phyloP scores from a whole-genome alignment of 2,888 invertebrate genomes.

The Drosophila neonasuta region DNA sequence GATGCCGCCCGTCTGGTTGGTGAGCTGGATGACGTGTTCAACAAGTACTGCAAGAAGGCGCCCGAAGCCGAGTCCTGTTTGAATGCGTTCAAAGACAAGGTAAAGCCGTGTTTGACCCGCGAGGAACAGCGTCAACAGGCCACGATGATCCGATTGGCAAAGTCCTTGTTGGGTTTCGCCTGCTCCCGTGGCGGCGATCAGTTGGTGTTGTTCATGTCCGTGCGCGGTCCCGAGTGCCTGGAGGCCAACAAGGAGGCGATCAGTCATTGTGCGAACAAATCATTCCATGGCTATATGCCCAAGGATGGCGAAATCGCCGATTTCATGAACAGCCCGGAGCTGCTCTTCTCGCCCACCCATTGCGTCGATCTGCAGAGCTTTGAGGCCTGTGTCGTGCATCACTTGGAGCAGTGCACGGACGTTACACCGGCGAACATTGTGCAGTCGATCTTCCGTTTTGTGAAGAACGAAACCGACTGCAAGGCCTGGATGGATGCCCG shows the following conservation, averaged over 20 bases:
- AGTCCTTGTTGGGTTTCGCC: constrained; percentile 87
- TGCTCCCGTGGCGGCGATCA: constrained; percentile 91
- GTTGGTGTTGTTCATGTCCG: constrained; percentile 91
- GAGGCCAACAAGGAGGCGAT: constrained; percentile 85
- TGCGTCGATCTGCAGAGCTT: constrained; percentile 80
- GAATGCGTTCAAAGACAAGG: constrained; percentile 83
- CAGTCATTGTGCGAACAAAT: constrained; percentile 85
- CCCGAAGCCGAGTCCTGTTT: constrained; percentile 83
- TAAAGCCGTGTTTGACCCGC: constrained; percentile 86
- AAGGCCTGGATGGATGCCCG: constrained; percentile 64
- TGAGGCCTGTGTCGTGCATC: constrained; percentile 78
- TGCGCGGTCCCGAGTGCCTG: constrained; percentile 90
- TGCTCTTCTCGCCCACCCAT: constrained; percentile 84
- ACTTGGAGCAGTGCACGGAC: constrained; percentile 85
- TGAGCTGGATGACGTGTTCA: constrained; percentile 87
- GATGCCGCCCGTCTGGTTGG: constrained; percentile 87
- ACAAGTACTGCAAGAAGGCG: constrained; percentile 87
- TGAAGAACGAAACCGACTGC: constrained; percentile 87
- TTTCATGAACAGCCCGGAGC: constrained; percentile 83
- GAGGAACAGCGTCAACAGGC: constrained; percentile 86
- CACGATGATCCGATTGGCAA: constrained; percentile 86
- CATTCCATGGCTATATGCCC: constrained; percentile 84
- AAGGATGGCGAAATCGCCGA: constrained; percentile 77
- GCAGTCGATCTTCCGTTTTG: constrained; percentile 88
- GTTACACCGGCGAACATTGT: constrained; percentile 91